phyloP scores from a whole-genome alignment of 2,888 invertebrate species.

The Caenorhabditis sp. region DNA sequence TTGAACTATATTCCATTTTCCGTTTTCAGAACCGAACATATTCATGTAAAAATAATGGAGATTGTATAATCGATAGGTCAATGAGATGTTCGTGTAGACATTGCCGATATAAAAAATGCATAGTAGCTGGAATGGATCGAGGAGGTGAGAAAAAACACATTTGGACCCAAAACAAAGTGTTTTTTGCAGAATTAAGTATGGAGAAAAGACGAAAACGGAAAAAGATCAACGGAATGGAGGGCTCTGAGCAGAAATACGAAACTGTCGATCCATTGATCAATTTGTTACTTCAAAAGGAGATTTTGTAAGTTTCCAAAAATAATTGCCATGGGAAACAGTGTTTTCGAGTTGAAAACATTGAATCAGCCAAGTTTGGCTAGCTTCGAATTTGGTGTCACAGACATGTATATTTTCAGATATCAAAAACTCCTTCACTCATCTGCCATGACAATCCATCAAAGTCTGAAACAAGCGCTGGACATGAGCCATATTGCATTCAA shows the following conservation, averaged over 20 bases:
- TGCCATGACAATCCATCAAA: conserved; percentile 67
- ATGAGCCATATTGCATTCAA: conserved; percentile 65
- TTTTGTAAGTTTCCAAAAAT: conserved; percentile 34
- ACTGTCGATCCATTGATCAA: conserved; percentile 72
- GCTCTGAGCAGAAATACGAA: conserved; percentile 46
- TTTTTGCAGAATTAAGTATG: conserved; percentile 77
- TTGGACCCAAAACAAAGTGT: background rate
- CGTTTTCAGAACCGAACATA: conserved; percentile 81
- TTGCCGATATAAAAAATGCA: conserved; percentile 80
- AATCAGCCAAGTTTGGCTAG: too few species aligned
- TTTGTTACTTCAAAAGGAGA: conserved; percentile 69
- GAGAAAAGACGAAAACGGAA: conserved; percentile 80
- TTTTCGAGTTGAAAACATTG: too few species aligned
- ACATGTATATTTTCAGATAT: conserved; percentile 67
- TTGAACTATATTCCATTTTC: too few species aligned
- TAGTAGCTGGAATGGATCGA: conserved; percentile 78
- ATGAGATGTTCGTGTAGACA: conserved; percentile 78
- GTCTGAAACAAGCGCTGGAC: conserved; percentile 66
- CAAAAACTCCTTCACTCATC: conserved; percentile 68
- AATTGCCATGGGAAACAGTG: too few species aligned
- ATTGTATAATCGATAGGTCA: conserved; percentile 79
- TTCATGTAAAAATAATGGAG: conserved; percentile 80
- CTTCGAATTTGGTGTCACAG: too few species aligned
- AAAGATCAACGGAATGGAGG: conserved; percentile 60
- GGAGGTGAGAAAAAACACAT: too few species aligned